Evolutionary conservation across 2,888 invertebrate species (phyloP).

Genomic region (Metopia argyrocephala): DNA sequence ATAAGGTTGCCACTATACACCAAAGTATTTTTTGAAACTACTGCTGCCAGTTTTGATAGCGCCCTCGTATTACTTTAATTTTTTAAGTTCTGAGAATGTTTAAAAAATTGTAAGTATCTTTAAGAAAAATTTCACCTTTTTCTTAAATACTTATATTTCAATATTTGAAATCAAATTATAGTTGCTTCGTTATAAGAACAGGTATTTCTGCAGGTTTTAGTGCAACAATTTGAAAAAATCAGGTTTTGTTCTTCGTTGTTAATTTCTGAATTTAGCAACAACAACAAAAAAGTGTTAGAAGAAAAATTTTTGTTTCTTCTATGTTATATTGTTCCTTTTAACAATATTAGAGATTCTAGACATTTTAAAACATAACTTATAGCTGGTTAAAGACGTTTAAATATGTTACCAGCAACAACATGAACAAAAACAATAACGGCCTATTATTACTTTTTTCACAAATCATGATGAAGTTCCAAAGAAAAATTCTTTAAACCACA

Average conservation of each 20-base stretch:
- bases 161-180: too few relatives aligned
- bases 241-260: background rate
- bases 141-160: too few relatives aligned
- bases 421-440: conserved; percentile 41
- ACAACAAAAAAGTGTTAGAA: background rate
- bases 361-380: conserved; percentile 32
- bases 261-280: background rate
- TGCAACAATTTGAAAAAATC: too few relatives aligned
- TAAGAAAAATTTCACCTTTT: too few relatives aligned
- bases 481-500: conserved; percentile 64
- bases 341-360: conserved; percentile 53
- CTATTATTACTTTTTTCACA: conserved; percentile 47
- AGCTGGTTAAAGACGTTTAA: conserved; percentile 12
- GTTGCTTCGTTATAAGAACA: too few relatives aligned
- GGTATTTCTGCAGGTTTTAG: background rate
- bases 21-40: background rate
- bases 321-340: background rate
- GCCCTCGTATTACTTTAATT: too few relatives aligned
- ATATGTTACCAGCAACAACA: background rate
- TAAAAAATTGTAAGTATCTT: too few relatives aligned
- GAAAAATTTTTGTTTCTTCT: conserved; percentile 35
- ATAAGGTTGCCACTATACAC: background rate
- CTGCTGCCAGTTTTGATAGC: too few relatives aligned
- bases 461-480: conserved; percentile 64
- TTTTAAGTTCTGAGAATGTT: too few relatives aligned